Conservation (phyloP, 2,113 vertebrate genomes). For the Limanda limanda region DNA sequence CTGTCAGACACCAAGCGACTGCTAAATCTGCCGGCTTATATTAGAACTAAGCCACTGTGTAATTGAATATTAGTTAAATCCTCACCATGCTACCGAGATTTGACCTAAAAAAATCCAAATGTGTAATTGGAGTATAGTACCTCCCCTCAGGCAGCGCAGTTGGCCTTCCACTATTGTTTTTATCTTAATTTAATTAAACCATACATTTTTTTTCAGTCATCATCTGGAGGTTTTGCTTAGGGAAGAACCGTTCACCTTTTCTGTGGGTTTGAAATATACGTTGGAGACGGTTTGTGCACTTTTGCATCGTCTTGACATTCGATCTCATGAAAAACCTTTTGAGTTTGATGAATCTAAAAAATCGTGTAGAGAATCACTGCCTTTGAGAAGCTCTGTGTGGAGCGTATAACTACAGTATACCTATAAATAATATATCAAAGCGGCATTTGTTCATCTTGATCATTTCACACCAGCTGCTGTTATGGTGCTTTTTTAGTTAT, state of each 20-base stretch:
- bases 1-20: conserved; percentile 59
- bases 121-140: conserved; percentile 57
- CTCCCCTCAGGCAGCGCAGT: conserved; percentile 39
- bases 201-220: background rate
- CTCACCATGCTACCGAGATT: conserved; percentile 56
- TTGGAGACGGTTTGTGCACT: background rate
- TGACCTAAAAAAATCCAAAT: conserved; percentile 62
- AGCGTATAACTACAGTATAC: background rate
- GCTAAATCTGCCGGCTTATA: conserved; percentile 69
- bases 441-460: conserved; percentile 11
- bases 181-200: conserved; percentile 36
- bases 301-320: background rate
- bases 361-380: background rate
- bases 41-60: conserved; percentile 72
- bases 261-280: background rate
- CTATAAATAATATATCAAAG: conserved; percentile 53
- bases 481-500: conserved; percentile 1
- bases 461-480: background rate
- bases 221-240: background rate
- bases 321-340: background rate
- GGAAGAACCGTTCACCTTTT: background rate
- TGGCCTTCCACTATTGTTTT: conserved; percentile 29
- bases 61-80: conserved; percentile 79
- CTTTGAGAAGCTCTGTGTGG: conserved; percentile 25
- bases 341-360: conserved; percentile 2